phyloP scores from a whole-genome alignment of 1,140 invertebrate genomes.

The Bursaphelenchus mucronatus region DNA sequence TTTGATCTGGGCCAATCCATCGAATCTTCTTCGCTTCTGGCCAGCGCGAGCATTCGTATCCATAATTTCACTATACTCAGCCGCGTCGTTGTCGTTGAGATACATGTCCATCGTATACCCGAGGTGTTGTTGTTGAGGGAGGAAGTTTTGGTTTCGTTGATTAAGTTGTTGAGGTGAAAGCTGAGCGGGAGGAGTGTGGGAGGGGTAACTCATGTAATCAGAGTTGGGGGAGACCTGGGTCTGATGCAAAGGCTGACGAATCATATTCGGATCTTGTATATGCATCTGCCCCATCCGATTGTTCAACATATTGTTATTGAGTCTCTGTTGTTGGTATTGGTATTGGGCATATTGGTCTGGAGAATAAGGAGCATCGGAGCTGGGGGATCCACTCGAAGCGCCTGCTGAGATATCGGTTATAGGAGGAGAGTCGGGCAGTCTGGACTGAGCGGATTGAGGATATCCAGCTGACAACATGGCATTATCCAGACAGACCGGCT shows the following conservation, averaged over 20 bases:
- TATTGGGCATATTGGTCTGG: constrained; percentile 40
- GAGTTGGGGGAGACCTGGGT: constrained; percentile 15
- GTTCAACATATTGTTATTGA: constrained; percentile 4
- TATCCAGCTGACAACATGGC: constrained; percentile 6
- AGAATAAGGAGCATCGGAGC: constrained; percentile 49
- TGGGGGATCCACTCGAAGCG: constrained; percentile 14
- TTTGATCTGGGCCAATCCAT: no score
- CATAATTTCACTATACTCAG: no score
- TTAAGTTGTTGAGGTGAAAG: constrained; percentile 15
- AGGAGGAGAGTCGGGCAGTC: constrained; percentile 41
- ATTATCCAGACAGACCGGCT: constrained; percentile 19
- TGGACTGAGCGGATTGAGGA: not conserved
- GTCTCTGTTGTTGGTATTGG: not conserved
- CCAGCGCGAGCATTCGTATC: no score
- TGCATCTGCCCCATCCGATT: not conserved
- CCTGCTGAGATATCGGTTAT: constrained; percentile 47
- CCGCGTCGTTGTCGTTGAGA: constrained; percentile 1
- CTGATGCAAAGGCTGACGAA: constrained; percentile 8
- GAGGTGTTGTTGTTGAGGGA: not conserved
- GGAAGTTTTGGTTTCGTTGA: not conserved
- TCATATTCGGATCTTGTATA: not conserved
- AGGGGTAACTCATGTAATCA: constrained; percentile 17
- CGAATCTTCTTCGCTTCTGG: no score
- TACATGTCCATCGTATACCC: constrained; percentile 13
- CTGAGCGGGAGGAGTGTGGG: constrained; percentile 12